Evolutionary conservation across 2,888 invertebrate species (phyloP), one percentile per base, ranked within the genome.

Genomic region (Dastarcus helophoroides): DNA sequence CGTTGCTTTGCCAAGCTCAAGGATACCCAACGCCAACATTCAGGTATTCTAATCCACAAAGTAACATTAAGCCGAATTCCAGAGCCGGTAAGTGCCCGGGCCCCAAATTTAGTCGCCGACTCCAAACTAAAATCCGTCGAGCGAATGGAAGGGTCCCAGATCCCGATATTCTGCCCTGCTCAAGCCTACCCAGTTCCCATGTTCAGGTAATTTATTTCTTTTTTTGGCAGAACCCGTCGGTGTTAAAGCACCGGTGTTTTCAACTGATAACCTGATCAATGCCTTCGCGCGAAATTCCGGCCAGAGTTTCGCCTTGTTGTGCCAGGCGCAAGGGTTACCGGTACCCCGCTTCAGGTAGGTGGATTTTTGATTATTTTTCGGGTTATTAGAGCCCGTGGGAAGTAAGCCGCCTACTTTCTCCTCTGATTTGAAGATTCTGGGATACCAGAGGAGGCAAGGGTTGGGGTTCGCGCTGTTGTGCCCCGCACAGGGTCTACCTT

Each of bases 271-370:
- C 39, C 71, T 77, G 56, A 72, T 73, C 56, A 71, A 73, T 44
- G 75, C 75, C 58, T 78, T 76, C 58, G 73, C 72, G 54, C 70
- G 78, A 57, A 65, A 62, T 50, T 65, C 65, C 38, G 68, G 67
- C 43, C 71, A 71, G 51, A 69, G 71, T 52, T 71, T 82, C 55
- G 76, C 75, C 28, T 60, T 80, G 44, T 67, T 79, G 53, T 82
- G 81, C 59, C 79, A 78, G 58, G 79, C 81, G 42, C 82, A 83
- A 68, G 82, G 78, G 47, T 79, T 72, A 60, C 82, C 82, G 13
- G 47, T 51, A 32, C 59, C 58, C n/a, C 54, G 63, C 36, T 74
- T 67, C 63, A 73, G 73, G 76, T 76, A 69, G 30, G 36, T 40
- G 24, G 3, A 3, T 5, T 21, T 15, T 16, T 7, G n/a, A 19